Evolutionary conservation across 2,888 invertebrate species (phyloP), one percentile per base, ranked within the genome.

Genomic region (Dryomyza anilis): DNA sequence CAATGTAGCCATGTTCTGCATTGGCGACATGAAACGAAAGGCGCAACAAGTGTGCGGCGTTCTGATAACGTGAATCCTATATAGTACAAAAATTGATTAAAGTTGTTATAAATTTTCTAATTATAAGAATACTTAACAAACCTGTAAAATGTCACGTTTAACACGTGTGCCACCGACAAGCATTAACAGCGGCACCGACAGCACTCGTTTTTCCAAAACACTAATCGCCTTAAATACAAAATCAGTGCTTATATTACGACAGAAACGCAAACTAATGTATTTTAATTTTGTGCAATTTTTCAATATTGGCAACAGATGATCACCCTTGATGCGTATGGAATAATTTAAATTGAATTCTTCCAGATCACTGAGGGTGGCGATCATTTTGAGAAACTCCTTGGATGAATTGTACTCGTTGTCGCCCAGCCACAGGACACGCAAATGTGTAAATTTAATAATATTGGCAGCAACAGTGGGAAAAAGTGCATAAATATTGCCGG

Each of bases 341-440:
- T 57, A 52, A 14, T 60, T 33, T 33, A 67, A n/a, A 45, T 61
- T 60, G 14, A 67, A 29, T 43, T 67, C 67, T n/a, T 64, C 39
- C 45, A 67, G 45, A 2, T 67, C 58, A 2, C 3, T 33, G 12
- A 67, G 45, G 3, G 43, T 23, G 4, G 59, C 19, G 10, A 67
- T 45, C 12, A 45, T 19, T 46, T 53, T 58, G 2, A 67, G 14
- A 6, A 67, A 29, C 10, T 43, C 29, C 8, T 50, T 45, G 1
- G 61, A 61, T 12, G 58, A 56, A 45, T 57, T 67, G 27, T 55
- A 61, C 52, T 46, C 53, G 25, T 64, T 46, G 6, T 61, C 57
- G 43, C 67, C 63, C 43, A 67, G 19, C 67, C 64, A 61, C 4
- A 67, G 50, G 2, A 64, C 53, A 27, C 60, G 60, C n/a, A 67